A percentile compares a stretch with the other conserved stretches of the same genome.
phyloP scores from a whole-genome alignment of 2,888 invertebrate genomes.

The Calephelis perditalis region DNA sequence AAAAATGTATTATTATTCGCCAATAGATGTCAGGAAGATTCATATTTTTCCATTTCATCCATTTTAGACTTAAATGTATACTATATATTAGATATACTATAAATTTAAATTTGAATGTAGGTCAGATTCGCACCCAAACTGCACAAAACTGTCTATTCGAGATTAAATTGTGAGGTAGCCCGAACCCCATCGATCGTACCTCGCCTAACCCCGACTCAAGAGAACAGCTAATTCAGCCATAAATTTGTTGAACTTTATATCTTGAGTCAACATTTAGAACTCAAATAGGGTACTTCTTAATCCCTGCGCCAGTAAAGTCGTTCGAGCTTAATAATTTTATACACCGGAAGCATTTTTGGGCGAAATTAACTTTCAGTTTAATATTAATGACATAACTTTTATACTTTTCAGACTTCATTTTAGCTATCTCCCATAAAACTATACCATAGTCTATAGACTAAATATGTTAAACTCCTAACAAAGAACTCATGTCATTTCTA shows the following conservation, averaged over 20 bases:
- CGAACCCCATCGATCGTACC: slow-evolving; percentile 1
- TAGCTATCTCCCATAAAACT: too few relatives aligned
- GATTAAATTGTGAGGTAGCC: slow-evolving; percentile 8
- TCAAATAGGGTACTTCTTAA: neutral
- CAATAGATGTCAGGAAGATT: too few relatives aligned
- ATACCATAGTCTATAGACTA: too few relatives aligned
- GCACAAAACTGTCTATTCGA: slow-evolving; percentile 6
- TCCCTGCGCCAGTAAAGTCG: slow-evolving; percentile 1
- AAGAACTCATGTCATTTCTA: too few relatives aligned
- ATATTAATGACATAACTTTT: too few relatives aligned
- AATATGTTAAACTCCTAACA: too few relatives aligned
- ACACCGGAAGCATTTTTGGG: neutral
- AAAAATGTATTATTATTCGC: too few relatives aligned
- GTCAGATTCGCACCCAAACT: neutral
- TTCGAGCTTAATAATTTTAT: neutral
- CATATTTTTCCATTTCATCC: too few relatives aligned
- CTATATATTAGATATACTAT: too few relatives aligned
- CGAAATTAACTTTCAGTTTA: too few relatives aligned
- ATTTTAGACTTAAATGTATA: too few relatives aligned
- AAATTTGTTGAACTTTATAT: slow-evolving; percentile 7
- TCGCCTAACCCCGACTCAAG: neutral
- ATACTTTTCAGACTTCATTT: too few relatives aligned
- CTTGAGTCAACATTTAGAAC: slow-evolving; percentile 10
- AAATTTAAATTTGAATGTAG: neutral
- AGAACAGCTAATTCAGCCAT: slow-evolving; percentile 10